Conservation (phyloP, 2,113 vertebrate species). For the Anser cygnoides region DNA sequence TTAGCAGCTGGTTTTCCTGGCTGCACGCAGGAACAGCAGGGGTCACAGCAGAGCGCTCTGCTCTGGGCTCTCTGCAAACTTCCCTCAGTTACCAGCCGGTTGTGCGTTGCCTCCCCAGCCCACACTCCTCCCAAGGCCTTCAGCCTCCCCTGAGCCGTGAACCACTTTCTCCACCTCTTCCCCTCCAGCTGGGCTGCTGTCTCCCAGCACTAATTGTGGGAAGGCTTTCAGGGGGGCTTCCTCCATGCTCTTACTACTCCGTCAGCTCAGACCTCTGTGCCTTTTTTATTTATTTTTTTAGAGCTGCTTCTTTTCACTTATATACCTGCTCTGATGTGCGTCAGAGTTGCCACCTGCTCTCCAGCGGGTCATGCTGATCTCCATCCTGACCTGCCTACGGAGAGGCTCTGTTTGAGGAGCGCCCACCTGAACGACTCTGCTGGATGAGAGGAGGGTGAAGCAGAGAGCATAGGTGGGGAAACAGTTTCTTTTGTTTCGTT, state of each 20-base stretch:
- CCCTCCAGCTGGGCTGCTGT: not conserved
- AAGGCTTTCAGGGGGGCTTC: not conserved
- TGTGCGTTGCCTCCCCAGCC: not conserved
- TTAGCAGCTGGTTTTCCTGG: not conserved
- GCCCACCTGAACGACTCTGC: not conserved
- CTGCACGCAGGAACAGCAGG: not conserved
- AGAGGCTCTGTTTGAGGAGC: not conserved
- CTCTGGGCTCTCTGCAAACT: not conserved
- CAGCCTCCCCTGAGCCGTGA: not conserved
- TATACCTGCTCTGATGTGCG: not conserved
- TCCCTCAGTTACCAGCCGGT: not conserved
- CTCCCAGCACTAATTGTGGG: accelerated
- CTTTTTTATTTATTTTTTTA: not conserved
- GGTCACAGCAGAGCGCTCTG: not conserved
- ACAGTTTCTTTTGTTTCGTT: not conserved
- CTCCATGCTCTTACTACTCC: accelerated
- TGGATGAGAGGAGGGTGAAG: not conserved
- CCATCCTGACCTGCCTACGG: not conserved
- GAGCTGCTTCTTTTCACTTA: not conserved
- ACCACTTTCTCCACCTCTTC: not conserved
- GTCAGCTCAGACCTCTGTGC: not conserved
- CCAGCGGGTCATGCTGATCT: not conserved
- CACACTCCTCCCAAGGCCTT: not conserved
- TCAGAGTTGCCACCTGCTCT: not conserved
- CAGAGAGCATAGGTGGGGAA: not conserved